These are phyloP conservation scores for Drosophila obscura DNA, from an alignment of 1,140 invertebrate genomes.

Conservation along the genomic window DNA sequence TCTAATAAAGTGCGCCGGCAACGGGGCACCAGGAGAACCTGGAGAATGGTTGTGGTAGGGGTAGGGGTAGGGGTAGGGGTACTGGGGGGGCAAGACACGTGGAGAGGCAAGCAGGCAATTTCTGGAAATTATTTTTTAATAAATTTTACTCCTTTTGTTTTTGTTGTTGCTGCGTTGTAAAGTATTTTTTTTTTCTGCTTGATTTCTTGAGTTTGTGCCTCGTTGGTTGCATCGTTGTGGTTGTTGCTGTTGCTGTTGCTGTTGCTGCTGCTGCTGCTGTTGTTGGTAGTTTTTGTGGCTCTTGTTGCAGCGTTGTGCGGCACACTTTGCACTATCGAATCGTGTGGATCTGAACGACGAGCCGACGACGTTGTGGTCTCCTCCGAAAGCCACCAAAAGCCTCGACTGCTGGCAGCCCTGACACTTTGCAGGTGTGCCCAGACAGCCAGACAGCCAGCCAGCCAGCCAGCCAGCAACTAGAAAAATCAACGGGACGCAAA, in stretches of 20 bases:
- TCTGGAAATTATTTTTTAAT: constrained; percentile 78
- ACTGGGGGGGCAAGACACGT: not conserved
- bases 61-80: not conserved
- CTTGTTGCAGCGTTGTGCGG: constrained; percentile 41
- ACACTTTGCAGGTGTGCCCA: constrained; percentile 74
- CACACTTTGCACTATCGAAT: constrained; percentile 80
- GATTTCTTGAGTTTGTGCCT: constrained; percentile 61
- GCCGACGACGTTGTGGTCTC: constrained; percentile 33
- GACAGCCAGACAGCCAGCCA: constrained; percentile 17
- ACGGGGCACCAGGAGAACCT: constrained; percentile 18
- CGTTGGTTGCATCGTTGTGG: not conserved
- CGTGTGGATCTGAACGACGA: constrained; percentile 59
- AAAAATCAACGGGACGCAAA: constrained; percentile 33
- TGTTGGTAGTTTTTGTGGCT: constrained; percentile 7
- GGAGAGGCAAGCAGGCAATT: constrained; percentile 64
- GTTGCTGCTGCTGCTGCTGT: constrained; percentile 3
- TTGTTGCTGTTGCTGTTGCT: constrained; percentile 10
- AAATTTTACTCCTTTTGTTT: constrained; percentile 36
- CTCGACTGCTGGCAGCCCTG: constrained; percentile 55
- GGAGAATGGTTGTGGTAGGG: constrained; percentile 6
- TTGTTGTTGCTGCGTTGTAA: constrained; percentile 33
- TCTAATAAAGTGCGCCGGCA: constrained; percentile 70
- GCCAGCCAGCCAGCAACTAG: constrained; percentile 20
- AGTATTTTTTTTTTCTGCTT: constrained; percentile 40
- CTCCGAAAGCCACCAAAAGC: constrained; percentile 25